phyloP scores from a whole-genome alignment of 2,888 invertebrate species.

The Dynastes tityus region DNA sequence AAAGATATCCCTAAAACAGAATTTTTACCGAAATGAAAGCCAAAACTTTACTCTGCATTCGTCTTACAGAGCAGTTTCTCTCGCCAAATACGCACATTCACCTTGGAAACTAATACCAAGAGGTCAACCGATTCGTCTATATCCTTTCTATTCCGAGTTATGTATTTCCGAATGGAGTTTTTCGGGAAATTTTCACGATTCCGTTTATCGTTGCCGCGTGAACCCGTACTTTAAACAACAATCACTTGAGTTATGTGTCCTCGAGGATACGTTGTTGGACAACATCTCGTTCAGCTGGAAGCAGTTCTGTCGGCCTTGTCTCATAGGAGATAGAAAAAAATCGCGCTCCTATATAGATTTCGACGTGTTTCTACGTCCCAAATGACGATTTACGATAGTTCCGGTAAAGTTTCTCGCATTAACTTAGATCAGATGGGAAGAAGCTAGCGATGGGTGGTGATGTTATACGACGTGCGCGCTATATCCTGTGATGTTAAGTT shows the following conservation, averaged over 20 bases:
- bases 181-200: slow-evolving; percentile 21
- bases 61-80: too few relatives aligned
- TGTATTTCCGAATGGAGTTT: too few relatives aligned
- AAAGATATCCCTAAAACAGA: too few relatives aligned
- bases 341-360: neutral
- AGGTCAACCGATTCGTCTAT: slow-evolving; percentile 4
- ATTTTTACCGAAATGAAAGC: too few relatives aligned
- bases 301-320: neutral
- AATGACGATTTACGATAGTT: slow-evolving; percentile 38
- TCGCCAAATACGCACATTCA: neutral
- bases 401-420: slow-evolving; percentile 25
- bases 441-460: neutral
- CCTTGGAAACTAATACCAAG: neutral
- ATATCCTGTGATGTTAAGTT: neutral
- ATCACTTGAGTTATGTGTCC: slow-evolving; percentile 35
- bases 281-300: slow-evolving; percentile 1
- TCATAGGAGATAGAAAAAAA: neutral
- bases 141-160: neutral
- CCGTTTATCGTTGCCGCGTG: slow-evolving; percentile 10
- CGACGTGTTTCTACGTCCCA: neutral
- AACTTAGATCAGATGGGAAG: neutral
- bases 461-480: neutral
- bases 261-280: slow-evolving; percentile 22
- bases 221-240: slow-evolving; percentile 22
- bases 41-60: too few relatives aligned